phyloP scores from a whole-genome alignment of 1,140 invertebrate genomes.

The Halictus rubicundus region DNA sequence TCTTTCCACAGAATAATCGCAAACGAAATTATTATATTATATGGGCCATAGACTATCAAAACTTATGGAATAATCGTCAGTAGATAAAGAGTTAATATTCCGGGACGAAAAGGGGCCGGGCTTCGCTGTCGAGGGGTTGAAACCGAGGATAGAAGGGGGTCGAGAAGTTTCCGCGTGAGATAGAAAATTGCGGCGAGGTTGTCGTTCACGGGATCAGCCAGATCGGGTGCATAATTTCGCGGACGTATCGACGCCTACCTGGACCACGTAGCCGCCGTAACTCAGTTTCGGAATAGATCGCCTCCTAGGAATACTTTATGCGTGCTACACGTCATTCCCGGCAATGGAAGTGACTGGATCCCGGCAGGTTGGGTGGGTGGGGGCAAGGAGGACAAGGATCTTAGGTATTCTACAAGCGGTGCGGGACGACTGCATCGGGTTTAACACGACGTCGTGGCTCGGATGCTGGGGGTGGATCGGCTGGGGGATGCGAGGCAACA shows the following conservation, averaged over 20 bases:
- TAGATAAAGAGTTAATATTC: too few relatives aligned
- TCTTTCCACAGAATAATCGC: too few relatives aligned
- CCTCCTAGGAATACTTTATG: conserved; percentile 78
- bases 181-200: too few relatives aligned
- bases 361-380: not conserved
- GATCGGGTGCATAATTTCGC: conserved; percentile 57
- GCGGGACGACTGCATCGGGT: conserved; percentile 59
- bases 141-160: too few relatives aligned
- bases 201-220: conserved; percentile 37
- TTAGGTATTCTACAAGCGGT: conserved; percentile 78
- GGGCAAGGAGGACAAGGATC: conserved; percentile 43
- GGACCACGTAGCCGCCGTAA: conserved; percentile 65
- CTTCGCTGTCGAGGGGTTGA: too few relatives aligned
- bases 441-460: conserved; percentile 31
- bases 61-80: too few relatives aligned
- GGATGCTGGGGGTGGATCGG: not conserved
- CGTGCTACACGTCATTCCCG: conserved; percentile 70
- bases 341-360: conserved; percentile 16
- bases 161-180: too few relatives aligned
- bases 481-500: conserved; percentile 22
- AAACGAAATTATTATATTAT: too few relatives aligned
- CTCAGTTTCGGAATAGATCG: conserved; percentile 64
- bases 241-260: conserved; percentile 57
- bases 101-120: too few relatives aligned
- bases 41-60: too few relatives aligned